Evolutionary conservation across 2,113 vertebrate species (phyloP).

Genomic region (Calidris pugnax): DNA sequence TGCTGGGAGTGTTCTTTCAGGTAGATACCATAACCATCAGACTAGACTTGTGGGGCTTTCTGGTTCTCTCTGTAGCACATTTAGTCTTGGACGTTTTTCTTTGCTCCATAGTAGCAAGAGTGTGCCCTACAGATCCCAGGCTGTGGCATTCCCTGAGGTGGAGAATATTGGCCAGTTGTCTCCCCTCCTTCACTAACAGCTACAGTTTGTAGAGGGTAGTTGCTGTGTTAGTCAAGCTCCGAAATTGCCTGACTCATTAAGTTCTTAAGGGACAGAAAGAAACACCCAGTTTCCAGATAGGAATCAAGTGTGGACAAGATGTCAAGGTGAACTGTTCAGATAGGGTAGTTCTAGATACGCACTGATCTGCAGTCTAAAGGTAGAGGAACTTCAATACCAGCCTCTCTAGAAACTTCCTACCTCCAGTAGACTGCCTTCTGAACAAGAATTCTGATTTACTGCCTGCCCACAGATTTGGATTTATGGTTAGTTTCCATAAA

Average conservation of each 20-base stretch:
- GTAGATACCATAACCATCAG: rapidly evolving
- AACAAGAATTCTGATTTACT: not conserved
- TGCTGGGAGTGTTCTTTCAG: rapidly evolving
- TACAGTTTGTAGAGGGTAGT: not conserved
- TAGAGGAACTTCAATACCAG: not conserved
- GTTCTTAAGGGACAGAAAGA: not conserved
- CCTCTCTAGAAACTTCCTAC: not conserved
- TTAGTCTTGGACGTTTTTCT: rapidly evolving
- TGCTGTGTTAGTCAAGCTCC: not conserved
- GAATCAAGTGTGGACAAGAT: not conserved
- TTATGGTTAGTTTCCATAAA: not conserved
- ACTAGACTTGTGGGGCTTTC: rapidly evolving
- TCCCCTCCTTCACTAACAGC: not conserved
- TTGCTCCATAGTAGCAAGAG: rapidly evolving
- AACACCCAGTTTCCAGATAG: not conserved
- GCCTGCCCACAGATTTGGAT: rapidly evolving
- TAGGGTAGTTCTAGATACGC: not conserved
- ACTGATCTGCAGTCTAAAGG: not conserved
- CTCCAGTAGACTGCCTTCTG: not conserved
- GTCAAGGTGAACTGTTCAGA: not conserved
- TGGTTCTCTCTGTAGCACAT: too few species aligned
- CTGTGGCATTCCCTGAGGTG: rapidly evolving
- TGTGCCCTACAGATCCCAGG: rapidly evolving
- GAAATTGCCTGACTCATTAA: rapidly evolving
- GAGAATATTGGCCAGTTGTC: rapidly evolving